These are phyloP conservation scores for Neogale vison DNA, from an alignment of 2,113 vertebrate genomes.

Conservation along the genomic window DNA sequence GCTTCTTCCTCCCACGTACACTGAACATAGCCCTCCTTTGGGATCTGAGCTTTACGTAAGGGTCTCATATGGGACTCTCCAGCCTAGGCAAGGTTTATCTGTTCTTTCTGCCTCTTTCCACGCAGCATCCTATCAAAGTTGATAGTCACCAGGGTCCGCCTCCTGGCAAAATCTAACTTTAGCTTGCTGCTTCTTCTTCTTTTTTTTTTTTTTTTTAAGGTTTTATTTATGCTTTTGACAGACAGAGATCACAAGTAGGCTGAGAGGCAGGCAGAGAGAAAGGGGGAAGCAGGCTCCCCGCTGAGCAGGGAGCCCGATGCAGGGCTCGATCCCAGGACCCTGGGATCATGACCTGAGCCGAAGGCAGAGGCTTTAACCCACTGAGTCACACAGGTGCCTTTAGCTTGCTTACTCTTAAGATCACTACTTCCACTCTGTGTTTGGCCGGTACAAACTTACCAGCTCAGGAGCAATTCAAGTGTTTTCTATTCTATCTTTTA, in stretches of 20 bases:
- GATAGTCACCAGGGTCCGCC: rapidly evolving
- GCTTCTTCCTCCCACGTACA: neutral
- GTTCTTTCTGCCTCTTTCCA: neutral
- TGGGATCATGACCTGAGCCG: too few relatives aligned
- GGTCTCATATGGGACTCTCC: neutral
- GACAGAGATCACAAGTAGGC: too few relatives aligned
- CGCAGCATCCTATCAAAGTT: neutral
- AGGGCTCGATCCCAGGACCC: too few relatives aligned
- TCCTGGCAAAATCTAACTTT: neutral
- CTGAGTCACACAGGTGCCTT: too few relatives aligned
- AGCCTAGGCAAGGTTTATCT: rapidly evolving
- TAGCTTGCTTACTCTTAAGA: neutral
- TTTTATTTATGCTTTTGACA: too few relatives aligned
- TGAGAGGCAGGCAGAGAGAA: too few relatives aligned
- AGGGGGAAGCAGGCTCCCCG: too few relatives aligned
- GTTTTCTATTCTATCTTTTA: neutral
- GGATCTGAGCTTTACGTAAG: neutral
- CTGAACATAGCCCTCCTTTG: neutral
- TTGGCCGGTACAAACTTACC: neutral
- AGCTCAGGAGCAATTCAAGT: neutral
- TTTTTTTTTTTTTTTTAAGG: neutral
- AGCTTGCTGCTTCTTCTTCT: neutral
- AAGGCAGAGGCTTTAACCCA: too few relatives aligned
- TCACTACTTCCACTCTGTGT: neutral
- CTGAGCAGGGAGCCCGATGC: too few relatives aligned